Percentiles rank a stretch among this genome's conserved stretches.
Evolutionary conservation across 2,113 vertebrate species (phyloP).

Genomic region (Candoia aspera): DNA sequence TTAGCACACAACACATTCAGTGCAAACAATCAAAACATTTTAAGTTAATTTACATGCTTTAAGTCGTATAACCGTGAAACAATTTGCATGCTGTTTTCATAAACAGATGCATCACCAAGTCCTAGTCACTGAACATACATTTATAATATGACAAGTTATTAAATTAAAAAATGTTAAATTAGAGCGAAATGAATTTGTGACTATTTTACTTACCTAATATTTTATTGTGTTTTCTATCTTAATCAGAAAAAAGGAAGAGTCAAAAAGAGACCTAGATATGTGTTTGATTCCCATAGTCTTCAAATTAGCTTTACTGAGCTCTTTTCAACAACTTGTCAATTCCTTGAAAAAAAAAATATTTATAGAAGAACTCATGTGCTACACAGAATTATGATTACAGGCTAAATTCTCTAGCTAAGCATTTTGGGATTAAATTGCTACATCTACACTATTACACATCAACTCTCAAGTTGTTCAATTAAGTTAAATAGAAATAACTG

Average conservation of each 20-base stretch:
- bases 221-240: not conserved
- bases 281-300: not conserved
- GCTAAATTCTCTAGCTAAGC: not conserved
- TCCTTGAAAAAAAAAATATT: not conserved
- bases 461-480: not conserved
- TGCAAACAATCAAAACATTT: not conserved
- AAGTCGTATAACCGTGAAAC: not conserved
- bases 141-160: not conserved
- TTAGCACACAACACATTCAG: not conserved
- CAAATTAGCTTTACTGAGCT: not conserved
- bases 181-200: not conserved
- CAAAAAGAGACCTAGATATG: not conserved
- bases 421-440: not conserved
- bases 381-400: not conserved
- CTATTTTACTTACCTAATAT: not conserved
- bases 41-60: not conserved
- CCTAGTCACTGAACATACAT: not conserved
- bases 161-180: not conserved
- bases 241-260: not conserved
- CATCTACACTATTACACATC: not conserved
- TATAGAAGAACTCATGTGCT: not conserved
- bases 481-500: not conserved
- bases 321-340: not conserved
- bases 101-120: not conserved
- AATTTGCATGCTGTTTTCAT: not conserved